These are phyloP conservation scores for Melipona beecheii DNA, from an alignment of 2,888 invertebrate genomes.

Conservation along the genomic window DNA sequence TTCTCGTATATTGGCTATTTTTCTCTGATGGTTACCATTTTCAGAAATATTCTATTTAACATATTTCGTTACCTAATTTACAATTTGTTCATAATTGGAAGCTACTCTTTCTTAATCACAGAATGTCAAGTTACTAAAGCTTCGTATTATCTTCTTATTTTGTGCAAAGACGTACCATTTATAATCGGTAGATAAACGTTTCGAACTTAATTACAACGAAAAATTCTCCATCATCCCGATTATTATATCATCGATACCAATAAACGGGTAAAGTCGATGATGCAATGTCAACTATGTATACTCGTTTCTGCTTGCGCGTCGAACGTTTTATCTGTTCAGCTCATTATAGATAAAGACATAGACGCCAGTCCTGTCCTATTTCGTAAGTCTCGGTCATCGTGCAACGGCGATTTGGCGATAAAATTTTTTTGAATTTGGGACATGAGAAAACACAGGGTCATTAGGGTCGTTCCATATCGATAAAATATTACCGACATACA, in stretches of 20 bases:
- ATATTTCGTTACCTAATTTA: background rate
- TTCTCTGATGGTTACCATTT: background rate
- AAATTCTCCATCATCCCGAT: background rate
- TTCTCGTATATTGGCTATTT: no score
- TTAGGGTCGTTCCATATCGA: conserved; percentile 70
- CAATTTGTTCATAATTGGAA: background rate
- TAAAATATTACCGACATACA: conserved; percentile 73
- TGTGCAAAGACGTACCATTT: background rate
- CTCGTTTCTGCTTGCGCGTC: conserved; percentile 22
- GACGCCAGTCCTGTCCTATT: conserved; percentile 51
- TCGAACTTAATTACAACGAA: conserved; percentile 1
- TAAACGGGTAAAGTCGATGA: conserved; percentile 32
- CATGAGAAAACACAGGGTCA: conserved; percentile 76
- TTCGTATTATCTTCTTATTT: background rate
- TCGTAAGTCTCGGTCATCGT: conserved; percentile 59
- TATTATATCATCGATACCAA: conserved; percentile 7
- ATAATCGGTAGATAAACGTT: background rate
- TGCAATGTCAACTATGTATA: conserved; percentile 29
- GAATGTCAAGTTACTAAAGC: background rate
- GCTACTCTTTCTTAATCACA: background rate
- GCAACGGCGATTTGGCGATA: conserved; percentile 54
- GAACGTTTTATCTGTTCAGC: conserved; percentile 32
- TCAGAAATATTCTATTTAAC: background rate
- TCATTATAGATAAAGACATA: conserved; percentile 51
- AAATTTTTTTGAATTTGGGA: conserved; percentile 73